Base-by-base conservation (phyloP, 2,113 vertebrate species). In the Callocephalon fimbriatum region DNA sequence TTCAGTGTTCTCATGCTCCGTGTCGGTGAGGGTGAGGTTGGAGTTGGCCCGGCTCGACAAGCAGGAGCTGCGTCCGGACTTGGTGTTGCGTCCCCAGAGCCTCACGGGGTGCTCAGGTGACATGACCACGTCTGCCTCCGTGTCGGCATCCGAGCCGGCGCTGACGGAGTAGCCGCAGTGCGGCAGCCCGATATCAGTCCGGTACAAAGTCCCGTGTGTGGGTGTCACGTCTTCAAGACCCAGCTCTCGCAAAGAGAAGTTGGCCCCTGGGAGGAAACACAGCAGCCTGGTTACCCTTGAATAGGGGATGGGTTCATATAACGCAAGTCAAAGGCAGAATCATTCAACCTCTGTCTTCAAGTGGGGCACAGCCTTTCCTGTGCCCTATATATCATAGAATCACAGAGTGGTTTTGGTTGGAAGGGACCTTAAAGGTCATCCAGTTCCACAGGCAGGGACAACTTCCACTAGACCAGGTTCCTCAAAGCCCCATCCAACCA, bases 11-110 rank as follows among this genome's bases (percentile, higher is more conserved):
- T 99, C 99, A 0, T 99, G 99, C 86, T 99, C 99, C 0, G 99
- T 99, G 97, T 99, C 99, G 0, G 99, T 99, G 75, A 99, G 99
- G 1, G 99, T 99, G 91, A 99, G 99, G 94, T 99, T 99, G 92
- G 99, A 99, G 98, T 99, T 99, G 94, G 99, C 99, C 75, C 99
- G 95, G 97, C 99, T 99, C 2, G 99, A 99, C 93, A 99, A 98
- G 96, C 99, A 99, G 45, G 99, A 99, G 96, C 99, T 99, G 78
- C 99, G 99, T 14, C 99, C 99, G 0, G 99, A 99, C 95, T 99
- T 99, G 27, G 98, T 98, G 95, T 98, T 98, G 38, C 99, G 98
- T 51, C 98, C 99, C 99, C 99, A 99, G 61, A 99, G 98, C 47
- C 99, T 98, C 73, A 99, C 98, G 0, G 99, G 99, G 26, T 99